These are phyloP conservation scores for Alaudala cheleensis DNA, from an alignment of 2,113 vertebrate genomes.

Conservation along the genomic window DNA sequence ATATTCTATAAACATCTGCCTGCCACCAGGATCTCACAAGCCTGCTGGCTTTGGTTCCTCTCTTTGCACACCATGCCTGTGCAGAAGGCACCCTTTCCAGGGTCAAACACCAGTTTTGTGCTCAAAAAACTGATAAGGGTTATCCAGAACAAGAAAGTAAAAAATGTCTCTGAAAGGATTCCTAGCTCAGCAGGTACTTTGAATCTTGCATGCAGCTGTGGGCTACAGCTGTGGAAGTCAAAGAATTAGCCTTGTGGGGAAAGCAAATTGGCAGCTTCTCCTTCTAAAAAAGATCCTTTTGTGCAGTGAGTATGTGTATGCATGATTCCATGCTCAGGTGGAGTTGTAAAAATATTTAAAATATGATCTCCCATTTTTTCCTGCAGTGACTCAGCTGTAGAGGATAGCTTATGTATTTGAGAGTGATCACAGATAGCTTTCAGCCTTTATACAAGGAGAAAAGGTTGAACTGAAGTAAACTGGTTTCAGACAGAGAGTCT, in stretches of 20 bases:
- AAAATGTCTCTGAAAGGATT: neutral
- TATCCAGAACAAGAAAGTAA: neutral
- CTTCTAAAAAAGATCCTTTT: neutral
- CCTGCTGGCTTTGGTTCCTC: neutral
- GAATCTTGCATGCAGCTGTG: neutral
- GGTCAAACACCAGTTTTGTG: neutral
- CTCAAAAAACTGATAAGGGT: neutral
- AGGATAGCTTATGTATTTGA: neutral
- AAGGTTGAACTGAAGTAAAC: neutral
- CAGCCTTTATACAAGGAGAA: neutral
- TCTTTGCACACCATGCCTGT: rapidly evolving
- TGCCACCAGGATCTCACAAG: neutral
- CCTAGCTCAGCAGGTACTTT: neutral
- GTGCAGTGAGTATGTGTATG: neutral
- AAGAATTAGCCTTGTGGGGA: neutral
- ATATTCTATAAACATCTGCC: neutral
- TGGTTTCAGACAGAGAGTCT: neutral
- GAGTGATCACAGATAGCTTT: neutral
- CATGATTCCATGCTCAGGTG: neutral
- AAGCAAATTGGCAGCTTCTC: neutral
- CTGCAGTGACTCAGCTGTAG: neutral
- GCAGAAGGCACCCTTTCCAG: neutral
- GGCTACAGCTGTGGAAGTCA: neutral
- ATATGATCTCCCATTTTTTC: neutral
- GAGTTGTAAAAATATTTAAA: neutral